Evolutionary conservation across 2,113 vertebrate genomes (phyloP).

Genomic region (Pardalotus punctatus): DNA sequence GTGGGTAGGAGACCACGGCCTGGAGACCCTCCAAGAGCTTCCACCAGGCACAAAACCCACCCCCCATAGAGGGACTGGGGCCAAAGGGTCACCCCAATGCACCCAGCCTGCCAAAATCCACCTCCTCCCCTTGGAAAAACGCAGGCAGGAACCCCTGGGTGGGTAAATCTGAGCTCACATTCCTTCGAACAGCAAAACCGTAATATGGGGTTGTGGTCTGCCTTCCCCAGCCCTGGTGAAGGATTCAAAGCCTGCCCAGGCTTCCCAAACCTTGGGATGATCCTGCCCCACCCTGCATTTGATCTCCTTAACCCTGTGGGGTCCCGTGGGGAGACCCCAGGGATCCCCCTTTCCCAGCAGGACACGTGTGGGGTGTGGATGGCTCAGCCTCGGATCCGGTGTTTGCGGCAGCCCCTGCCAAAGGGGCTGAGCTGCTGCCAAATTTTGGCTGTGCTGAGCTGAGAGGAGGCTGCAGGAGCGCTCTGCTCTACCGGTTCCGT

Average conservation of each 20-base stretch:
- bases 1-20: fast-evolving
- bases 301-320: background rate
- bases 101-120: background rate
- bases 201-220: fast-evolving
- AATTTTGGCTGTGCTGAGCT: background rate
- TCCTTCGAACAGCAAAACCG: fast-evolving
- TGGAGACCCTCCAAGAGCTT: background rate
- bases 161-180: fast-evolving
- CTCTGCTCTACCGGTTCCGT: background rate
- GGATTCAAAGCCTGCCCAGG: fast-evolving
- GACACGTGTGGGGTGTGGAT: fast-evolving
- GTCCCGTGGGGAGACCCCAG: background rate
- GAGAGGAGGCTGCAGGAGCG: background rate
- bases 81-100: fast-evolving
- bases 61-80: fast-evolving
- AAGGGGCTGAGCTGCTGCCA: background rate
- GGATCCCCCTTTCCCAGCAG: background rate
- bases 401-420: background rate
- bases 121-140: background rate
- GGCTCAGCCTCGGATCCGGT: background rate
- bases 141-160: fast-evolving
- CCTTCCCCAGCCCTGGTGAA: background rate
- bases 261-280: background rate
- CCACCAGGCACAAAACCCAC: fast-evolving
- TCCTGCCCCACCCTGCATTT: fast-evolving